Percentiles rank a stretch among this genome's conserved stretches.
Conservation (phyloP, 2,888 invertebrate species). For the Ptilodon capucinus region DNA sequence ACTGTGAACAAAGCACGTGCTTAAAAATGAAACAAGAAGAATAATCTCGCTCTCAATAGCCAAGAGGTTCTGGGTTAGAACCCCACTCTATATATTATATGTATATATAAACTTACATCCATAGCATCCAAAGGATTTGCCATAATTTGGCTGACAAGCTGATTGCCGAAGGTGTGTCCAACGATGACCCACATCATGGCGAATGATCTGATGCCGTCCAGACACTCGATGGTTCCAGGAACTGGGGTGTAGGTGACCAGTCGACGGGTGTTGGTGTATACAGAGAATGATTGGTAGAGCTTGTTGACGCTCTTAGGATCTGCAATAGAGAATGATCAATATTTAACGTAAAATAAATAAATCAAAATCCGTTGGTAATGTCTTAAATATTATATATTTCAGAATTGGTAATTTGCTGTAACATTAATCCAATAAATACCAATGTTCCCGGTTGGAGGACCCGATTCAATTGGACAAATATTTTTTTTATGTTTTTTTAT, state of each 20-base stretch:
- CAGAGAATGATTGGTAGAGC: constrained; percentile 47
- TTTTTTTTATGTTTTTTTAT: too few species aligned
- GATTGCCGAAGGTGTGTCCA: constrained; percentile 57
- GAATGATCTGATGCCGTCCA: constrained; percentile 71
- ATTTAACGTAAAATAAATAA: too few species aligned
- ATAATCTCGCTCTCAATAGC: too few species aligned
- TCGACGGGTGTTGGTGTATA: constrained; percentile 65
- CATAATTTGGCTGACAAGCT: constrained; percentile 23
- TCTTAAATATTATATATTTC: too few species aligned
- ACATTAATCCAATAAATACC: too few species aligned
- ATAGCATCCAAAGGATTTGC: constrained; percentile 44
- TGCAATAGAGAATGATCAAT: constrained; percentile 35
- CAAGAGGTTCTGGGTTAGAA: too few species aligned
- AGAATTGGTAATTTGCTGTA: too few species aligned
- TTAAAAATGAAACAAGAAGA: too few species aligned
- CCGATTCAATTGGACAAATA: too few species aligned
- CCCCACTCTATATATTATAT: too few species aligned
- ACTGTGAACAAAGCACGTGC: constrained; percentile 46
- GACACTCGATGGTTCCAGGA: constrained; percentile 62
- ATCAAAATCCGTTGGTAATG: too few species aligned
- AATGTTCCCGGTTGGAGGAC: too few species aligned
- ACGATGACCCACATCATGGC: constrained; percentile 78
- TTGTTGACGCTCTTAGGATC: constrained; percentile 47
- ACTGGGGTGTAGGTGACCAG: constrained; percentile 54
- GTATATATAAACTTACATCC: constrained; percentile 47